Evolutionary conservation across 2,113 vertebrate species (phyloP).

Genomic region (Sinocyclocheilus anshuiensis): DNA sequence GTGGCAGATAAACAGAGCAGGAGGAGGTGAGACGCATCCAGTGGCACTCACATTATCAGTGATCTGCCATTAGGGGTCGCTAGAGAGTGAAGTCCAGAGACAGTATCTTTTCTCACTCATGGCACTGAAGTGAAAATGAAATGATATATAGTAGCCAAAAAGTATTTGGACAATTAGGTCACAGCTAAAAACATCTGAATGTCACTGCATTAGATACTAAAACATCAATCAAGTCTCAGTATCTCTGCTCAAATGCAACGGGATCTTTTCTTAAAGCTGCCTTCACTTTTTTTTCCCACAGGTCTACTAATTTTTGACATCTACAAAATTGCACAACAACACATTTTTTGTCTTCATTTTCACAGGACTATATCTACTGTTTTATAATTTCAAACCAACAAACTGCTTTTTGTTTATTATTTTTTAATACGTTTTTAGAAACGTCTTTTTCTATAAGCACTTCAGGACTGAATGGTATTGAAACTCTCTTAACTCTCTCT

Average conservation of each 20-base stretch:
- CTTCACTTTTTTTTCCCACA: neutral
- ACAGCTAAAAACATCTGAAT: neutral
- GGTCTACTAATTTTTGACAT: no score
- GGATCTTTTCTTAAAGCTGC: neutral
- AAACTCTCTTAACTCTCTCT: no score
- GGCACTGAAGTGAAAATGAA: neutral
- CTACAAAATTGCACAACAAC: no score
- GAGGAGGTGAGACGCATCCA: neutral
- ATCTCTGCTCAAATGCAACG: neutral
- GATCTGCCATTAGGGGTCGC: conserved; percentile 46
- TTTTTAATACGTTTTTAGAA: no score
- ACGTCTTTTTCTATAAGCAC: no score
- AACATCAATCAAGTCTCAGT: neutral
- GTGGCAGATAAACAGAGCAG: neutral
- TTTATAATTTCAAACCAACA: no score
- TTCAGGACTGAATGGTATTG: no score
- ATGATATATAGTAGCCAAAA: neutral
- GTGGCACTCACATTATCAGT: neutral
- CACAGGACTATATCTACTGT: no score
- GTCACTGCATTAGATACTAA: neutral
- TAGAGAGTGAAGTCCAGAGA: conserved; percentile 14
- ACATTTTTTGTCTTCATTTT: no score
- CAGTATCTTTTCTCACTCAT: neutral
- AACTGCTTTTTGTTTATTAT: no score
- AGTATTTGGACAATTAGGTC: neutral